Evolutionary conservation across 2,113 vertebrate genomes (phyloP).

Genomic region (Uropsilus gracilis): DNA sequence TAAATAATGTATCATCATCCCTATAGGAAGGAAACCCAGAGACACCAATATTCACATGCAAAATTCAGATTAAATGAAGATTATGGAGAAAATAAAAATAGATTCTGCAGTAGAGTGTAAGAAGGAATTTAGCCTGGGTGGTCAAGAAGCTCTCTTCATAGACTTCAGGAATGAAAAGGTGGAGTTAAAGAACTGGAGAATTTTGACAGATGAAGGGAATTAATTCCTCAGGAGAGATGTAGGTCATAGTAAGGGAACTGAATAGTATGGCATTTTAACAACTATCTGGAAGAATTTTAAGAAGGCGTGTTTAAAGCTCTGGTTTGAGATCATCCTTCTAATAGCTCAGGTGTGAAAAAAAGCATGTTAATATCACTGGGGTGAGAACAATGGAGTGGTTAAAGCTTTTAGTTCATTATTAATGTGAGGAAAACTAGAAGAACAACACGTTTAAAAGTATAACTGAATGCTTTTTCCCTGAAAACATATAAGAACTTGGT

Average conservation of each 20-base stretch:
- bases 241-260: neutral
- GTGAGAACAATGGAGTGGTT: neutral
- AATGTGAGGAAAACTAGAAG: neutral
- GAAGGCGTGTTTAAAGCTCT: neutral
- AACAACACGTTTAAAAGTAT: neutral
- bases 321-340: neutral
- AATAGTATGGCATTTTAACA: neutral
- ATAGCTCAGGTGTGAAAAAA: neutral
- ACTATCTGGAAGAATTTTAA: neutral
- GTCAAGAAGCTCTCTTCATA: neutral
- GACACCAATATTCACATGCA: neutral
- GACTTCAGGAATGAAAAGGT: neutral
- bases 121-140: neutral
- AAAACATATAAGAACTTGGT: neutral
- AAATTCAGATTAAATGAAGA: neutral
- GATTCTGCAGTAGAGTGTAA: neutral
- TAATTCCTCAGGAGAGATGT: neutral
- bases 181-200: neutral
- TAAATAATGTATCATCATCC: neutral
- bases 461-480: neutral
- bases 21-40: neutral
- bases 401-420: neutral
- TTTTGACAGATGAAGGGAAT: neutral
- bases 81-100: neutral
- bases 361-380: neutral